Base-by-base conservation (phyloP, 2,113 vertebrate genomes). In the Eptesicus fuscus region DNA sequence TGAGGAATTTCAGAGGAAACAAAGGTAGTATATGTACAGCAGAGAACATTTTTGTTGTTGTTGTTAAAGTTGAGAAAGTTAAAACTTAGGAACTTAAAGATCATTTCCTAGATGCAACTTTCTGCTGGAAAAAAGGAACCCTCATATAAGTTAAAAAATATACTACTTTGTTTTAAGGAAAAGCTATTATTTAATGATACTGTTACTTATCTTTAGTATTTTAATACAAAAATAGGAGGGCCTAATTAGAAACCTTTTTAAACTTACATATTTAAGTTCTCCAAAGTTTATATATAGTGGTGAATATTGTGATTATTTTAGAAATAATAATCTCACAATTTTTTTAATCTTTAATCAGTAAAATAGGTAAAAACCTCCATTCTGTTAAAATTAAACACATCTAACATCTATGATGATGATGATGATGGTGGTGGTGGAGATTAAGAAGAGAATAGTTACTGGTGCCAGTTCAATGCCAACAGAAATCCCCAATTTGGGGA, bases 1-100 rank as follows among this genome's bases (percentile, higher is more conserved):
- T 97, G 93, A 97, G 96, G 95, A 95, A 90, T 96, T 97, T 95
- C 94, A 96, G 32, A 94, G 42, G 37, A 97, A 78, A 96, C 83
- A 94, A 97, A 97, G 37, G 92, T 92, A 77, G 44, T 76, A 78
- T 53, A 44, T 79, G 51, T 94, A 90, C 30, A 95, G 93, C 69
- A 78, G 83, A 56, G 14, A 28, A 28, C 18, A 67, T 7, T 56
- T 77, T 91, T 47, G 59, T 47, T 44, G 30, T 63, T 61, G 2
- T 37, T 17, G 1, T 44, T 93, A 9, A 16, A 63, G 49, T 71
- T 93, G 13, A 67, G 22, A 77, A 80, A 88, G 8, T 69, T 85
- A 79, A 88, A 65, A 71, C 44, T 78, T 32, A 70, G 7, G 12
- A 76, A 74, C 9, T 65, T 65, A 74, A 95, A 91, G 7, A 89